Percentiles rank a stretch among this genome's conserved stretches.
Conservation (phyloP, 2,113 vertebrate genomes). For the Xiphophorus couchianus region DNA sequence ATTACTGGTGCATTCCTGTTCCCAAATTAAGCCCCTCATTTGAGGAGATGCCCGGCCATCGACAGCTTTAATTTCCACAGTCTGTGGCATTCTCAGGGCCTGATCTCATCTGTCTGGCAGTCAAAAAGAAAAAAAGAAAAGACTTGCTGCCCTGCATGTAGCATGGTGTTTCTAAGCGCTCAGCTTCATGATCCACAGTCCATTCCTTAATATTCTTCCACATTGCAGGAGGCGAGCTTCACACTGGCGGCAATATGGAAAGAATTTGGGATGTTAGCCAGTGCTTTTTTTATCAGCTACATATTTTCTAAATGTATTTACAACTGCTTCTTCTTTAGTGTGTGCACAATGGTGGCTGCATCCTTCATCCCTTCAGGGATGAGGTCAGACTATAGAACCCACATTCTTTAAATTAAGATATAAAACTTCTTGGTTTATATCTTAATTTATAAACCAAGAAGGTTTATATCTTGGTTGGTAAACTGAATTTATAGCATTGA, state of each 20-base stretch:
- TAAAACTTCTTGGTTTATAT: not conserved
- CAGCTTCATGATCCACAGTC: constrained; percentile 41
- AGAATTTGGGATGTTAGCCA: constrained; percentile 47
- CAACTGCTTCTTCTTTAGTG: constrained; percentile 18
- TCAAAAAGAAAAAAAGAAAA: constrained; percentile 27
- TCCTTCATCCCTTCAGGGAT: constrained; percentile 5
- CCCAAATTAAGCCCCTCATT: constrained; percentile 72
- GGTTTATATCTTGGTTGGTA: too few relatives aligned
- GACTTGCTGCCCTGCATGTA: constrained; percentile 54
- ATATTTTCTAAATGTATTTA: constrained; percentile 15
- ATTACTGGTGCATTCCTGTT: constrained; percentile 53
- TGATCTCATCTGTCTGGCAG: constrained; percentile 71
- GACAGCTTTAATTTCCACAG: constrained; percentile 71
- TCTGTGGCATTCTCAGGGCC: constrained; percentile 53
- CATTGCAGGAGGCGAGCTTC: constrained; percentile 44
- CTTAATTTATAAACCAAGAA: too few relatives aligned
- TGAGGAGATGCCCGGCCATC: constrained; percentile 58
- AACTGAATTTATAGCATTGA: constrained; percentile 18
- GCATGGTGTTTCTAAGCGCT: constrained; percentile 49
- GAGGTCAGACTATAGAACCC: not conserved
- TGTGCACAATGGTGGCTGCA: constrained; percentile 5
- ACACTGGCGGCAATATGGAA: constrained; percentile 46
- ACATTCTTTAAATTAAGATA: not conserved
- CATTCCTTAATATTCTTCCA: constrained; percentile 56
- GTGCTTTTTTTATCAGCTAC: constrained; percentile 35